Percentiles rank a stretch among this genome's conserved stretches.
These are phyloP conservation scores for Apis cerana DNA, from an alignment of 1,140 invertebrate species.

Conservation along the genomic window DNA sequence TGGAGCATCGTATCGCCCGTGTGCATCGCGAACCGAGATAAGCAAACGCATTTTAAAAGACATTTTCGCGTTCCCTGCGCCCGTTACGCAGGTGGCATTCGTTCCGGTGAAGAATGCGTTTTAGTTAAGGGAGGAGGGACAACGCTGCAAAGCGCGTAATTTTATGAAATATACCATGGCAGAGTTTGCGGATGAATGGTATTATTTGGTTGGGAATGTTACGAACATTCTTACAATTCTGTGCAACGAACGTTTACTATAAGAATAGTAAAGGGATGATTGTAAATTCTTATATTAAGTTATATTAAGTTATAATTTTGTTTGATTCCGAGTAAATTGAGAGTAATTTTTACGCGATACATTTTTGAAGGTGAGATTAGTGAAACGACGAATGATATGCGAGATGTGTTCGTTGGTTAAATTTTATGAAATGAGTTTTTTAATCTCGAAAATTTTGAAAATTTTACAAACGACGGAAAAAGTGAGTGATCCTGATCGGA, in stretches of 20 bases:
- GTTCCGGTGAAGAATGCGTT: background rate
- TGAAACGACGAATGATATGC: no score
- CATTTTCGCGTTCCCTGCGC: background rate
- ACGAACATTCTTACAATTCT: background rate
- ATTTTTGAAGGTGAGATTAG: no score
- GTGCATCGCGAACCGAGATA: constrained; percentile 5
- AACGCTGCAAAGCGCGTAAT: no score
- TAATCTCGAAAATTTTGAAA: background rate
- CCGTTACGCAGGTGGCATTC: background rate
- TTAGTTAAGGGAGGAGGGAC: background rate
- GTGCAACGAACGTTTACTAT: rapidly evolving
- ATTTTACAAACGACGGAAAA: background rate
- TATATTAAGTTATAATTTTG: no score
- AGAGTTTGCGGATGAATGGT: background rate
- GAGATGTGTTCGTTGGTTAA: no score
- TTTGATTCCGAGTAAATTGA: no score
- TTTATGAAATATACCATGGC: background rate
- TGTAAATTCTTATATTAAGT: no score
- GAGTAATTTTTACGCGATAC: no score
- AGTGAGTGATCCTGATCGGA: no score
- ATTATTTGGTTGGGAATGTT: background rate
- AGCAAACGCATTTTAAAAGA: constrained; percentile 10
- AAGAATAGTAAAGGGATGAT: background rate
- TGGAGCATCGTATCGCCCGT: constrained; percentile 16
- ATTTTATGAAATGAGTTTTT: no score